Base-by-base conservation (phyloP, 2,797 vertebrate genomes). In the Varecia variegata region DNA sequence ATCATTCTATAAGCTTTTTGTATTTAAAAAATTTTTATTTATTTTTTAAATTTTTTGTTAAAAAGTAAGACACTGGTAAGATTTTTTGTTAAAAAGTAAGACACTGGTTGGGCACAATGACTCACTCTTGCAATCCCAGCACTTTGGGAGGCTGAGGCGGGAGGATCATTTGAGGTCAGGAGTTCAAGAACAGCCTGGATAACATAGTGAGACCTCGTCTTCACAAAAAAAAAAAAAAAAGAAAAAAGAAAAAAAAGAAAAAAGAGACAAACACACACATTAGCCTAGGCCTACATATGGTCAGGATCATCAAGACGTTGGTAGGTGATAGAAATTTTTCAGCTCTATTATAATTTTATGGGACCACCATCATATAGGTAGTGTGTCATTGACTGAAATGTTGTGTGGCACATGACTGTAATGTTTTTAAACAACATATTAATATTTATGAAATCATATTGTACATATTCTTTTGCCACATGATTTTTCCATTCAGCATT, bases 401-500 rank as follows among this genome's bases (percentile, higher is more conserved):
- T 25, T 54, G n/a, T 52, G 50, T 77, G n/a, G 7, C 50, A 21
- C 47, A 35, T 77, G n/a, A 35, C 35, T 18, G 50, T 58, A 93
- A 83, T n/a, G 27, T n/a, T 84, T 91, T 88, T 67, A 77, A 90
- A 68, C 3, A 60, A 27, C 30, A 1, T 70, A 30, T 56, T 56
- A 56, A 56, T 56, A 56, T 81, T 65, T 93, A 27, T 71, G 40
- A 60, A 90, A 90, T 56, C 14, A 58, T 40, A 38, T 52, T 50
- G 8, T 67, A 12, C 4, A 6, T 60, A 76, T 71, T 54, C 5
- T 50, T 80, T 21, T 88, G 47, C 60, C 73, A 30, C 35, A 52
- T 56, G 52, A 91, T 43, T 96, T 95, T 95, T 70, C 45, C 45
- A 54, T 32, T 96, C 25, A 65, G 32, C 38, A 7, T 91, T 93